Percentiles rank a stretch among this genome's conserved stretches.
Conservation (phyloP, 2,888 invertebrate species). For the Epinotia ramella region DNA sequence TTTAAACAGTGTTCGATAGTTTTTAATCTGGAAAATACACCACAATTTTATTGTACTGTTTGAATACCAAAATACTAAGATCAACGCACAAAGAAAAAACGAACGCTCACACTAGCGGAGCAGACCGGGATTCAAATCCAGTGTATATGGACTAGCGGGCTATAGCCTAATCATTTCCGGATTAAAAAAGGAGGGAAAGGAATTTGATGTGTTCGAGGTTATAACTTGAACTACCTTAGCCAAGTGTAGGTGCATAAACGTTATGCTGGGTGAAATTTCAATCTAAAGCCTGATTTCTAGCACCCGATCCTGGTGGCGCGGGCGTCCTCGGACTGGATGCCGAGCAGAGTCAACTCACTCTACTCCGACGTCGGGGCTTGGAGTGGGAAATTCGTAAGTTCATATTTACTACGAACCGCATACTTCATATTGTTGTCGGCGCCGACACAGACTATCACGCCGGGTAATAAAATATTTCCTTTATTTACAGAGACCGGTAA, state of each 20-base stretch:
- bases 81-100: too few relatives aligned
- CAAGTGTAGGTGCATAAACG: neutral
- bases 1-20: too few relatives aligned
- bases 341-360: slow-evolving; percentile 77
- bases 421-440: neutral
- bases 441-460: neutral
- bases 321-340: slow-evolving; percentile 81
- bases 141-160: too few relatives aligned
- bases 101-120: too few relatives aligned
- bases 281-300: slow-evolving; percentile 54
- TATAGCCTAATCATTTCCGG: too few relatives aligned
- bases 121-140: too few relatives aligned
- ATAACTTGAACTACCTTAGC: too few relatives aligned
- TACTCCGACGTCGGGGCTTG: slow-evolving; percentile 82
- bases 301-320: slow-evolving; percentile 78
- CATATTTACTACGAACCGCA: neutral
- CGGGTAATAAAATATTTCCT: neutral
- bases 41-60: too few relatives aligned
- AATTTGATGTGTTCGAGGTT: too few relatives aligned
- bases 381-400: slow-evolving; percentile 81
- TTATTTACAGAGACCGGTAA: slow-evolving; percentile 74
- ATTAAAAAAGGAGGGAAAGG: too few relatives aligned
- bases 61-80: too few relatives aligned
- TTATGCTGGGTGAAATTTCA: neutral
- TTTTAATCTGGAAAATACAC: too few relatives aligned